Base-by-base conservation (phyloP, 1,140 invertebrate species). In the Microvelia longipes region DNA sequence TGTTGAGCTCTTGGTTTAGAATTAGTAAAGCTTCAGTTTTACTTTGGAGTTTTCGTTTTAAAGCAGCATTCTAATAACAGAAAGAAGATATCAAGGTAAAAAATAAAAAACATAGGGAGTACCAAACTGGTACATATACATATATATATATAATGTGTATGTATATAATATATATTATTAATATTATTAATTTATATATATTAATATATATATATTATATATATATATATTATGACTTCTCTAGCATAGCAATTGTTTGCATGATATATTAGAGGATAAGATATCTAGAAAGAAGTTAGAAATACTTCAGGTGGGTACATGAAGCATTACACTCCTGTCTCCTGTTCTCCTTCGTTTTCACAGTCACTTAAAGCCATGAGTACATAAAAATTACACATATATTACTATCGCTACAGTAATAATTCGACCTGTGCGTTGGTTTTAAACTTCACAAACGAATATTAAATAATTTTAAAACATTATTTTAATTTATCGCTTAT, bases 21-120 rank as follows among this genome's bases (percentile, higher is more conserved):
- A 92, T 89, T 1, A 86, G 78, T 61, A 93, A 75, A 2, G 90
- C 90, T 79, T 92, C 89, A 61, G 87, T 84, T 80, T 93, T 93
- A 75, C 90, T 88, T 75, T 91, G 86, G 35, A 93, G 78, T 78
- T 91, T 92, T 73, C 86, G 86, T 74, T 83, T 82, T 14, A 86
- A 76, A 1, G 84, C 84, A 50, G 82, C 82, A 74, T 82, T 86
- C 82, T 86, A 72, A 68, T n/a, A n/a, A 19, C n/a, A 28, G 30
- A 27, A 69, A 26, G 15, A 61, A 61, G 24, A 25, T 27, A 26
- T 30, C 13, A 69, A 29, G n/a, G 2, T 24, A 5, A 62, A 25
- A 25, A 29, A 19, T 67, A 11, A 67, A 5, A 15, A 67, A 15
- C 11, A 67, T 11, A 67, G 14, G 25, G 28, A 13, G 15, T 14